phyloP scores from a whole-genome alignment of 1,140 invertebrate genomes.

The Philopotamus ludificatus region DNA sequence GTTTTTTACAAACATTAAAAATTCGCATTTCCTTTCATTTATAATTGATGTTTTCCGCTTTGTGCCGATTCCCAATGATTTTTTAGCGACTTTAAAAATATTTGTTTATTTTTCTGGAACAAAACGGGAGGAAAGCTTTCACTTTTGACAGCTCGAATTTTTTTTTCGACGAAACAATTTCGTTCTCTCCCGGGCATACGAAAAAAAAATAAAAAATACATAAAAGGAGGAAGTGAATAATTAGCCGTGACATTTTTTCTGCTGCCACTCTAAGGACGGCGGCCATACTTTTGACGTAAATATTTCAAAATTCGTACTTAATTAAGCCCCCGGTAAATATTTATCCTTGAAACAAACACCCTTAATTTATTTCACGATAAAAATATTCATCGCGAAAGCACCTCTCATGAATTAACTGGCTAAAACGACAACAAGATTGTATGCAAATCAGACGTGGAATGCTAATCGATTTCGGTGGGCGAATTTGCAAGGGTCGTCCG shows the following conservation, averaged over 20 bases:
- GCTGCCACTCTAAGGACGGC: conserved; percentile 8
- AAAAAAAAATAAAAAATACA: conserved; percentile 22
- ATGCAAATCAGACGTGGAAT: conserved; percentile 14
- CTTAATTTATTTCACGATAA: too few species aligned
- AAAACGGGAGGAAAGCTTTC: background rate
- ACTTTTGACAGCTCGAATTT: conserved; percentile 15
- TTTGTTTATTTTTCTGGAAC: too few species aligned
- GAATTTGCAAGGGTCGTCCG: conserved; percentile 5
- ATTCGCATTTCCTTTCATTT: too few species aligned
- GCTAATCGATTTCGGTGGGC: conserved; percentile 21
- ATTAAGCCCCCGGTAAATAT: background rate
- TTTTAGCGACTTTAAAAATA: too few species aligned
- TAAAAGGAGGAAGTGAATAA: conserved; percentile 19
- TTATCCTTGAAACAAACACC: background rate
- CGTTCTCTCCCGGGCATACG: background rate
- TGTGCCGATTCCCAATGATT: too few species aligned
- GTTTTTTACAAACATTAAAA: too few species aligned
- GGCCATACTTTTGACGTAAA: too few species aligned
- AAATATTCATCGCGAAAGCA: too few species aligned
- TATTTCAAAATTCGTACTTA: background rate
- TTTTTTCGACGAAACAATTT: too few species aligned
- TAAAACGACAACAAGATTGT: too few species aligned
- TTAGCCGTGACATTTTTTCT: conserved; percentile 11
- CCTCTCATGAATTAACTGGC: too few species aligned
- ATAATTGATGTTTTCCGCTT: too few species aligned